These are phyloP conservation scores for Eueremaeus valkanovi DNA, from an alignment of 2,888 invertebrate species.

Conservation along the genomic window DNA sequence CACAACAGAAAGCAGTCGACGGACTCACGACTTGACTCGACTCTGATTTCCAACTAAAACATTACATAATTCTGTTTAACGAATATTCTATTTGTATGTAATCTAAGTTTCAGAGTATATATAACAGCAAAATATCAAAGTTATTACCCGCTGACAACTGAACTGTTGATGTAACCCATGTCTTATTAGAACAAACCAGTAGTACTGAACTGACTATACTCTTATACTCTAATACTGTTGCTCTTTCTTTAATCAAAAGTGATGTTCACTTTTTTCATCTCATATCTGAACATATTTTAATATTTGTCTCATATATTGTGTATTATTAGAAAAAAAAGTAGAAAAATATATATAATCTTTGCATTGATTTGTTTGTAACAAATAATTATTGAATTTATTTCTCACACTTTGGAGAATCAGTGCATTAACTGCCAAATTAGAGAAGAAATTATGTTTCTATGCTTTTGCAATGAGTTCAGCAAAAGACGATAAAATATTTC, in stretches of 20 bases:
- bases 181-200: not conserved
- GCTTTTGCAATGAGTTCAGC: not conserved
- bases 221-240: not conserved
- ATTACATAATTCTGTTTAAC: not conserved
- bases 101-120: not conserved
- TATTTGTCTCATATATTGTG: not conserved
- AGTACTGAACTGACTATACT: too few relatives aligned
- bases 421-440: not conserved
- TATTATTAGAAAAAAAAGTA: too few relatives aligned
- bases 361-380: not conserved
- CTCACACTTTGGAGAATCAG: not conserved
- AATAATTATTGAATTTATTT: too few relatives aligned
- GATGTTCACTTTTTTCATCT: not conserved
- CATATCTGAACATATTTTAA: not conserved
- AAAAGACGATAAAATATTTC: not conserved
- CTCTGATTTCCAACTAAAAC: not conserved
- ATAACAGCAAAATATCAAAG: not conserved
- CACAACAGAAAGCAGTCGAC: not conserved
- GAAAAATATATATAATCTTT: too few relatives aligned
- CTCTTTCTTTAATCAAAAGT: not conserved
- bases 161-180: slow-evolving; percentile 1
- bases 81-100: not conserved
- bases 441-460: not conserved
- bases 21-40: too few relatives aligned
- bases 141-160: not conserved